Percentiles rank a stretch among this genome's conserved stretches.
Evolutionary conservation across 2,888 invertebrate genomes (phyloP).

Genomic region (Epirrhoe alternata): DNA sequence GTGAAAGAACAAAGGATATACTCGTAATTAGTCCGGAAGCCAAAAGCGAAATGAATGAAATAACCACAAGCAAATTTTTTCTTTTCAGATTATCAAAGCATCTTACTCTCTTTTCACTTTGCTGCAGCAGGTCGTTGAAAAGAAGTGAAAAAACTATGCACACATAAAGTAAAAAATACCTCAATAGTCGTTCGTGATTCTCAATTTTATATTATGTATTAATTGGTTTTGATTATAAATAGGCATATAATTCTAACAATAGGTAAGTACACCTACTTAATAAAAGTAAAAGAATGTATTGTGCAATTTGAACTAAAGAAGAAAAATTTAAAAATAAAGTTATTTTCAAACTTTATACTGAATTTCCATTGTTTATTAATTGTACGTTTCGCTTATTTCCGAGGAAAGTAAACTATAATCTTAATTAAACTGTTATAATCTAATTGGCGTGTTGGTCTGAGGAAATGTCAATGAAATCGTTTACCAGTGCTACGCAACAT

Average conservation of each 20-base stretch:
- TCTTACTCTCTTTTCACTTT: conserved; percentile 85
- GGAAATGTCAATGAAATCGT: not conserved
- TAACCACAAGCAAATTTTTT: conserved; percentile 11
- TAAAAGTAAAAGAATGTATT: too few species aligned
- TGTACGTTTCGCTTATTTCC: not conserved
- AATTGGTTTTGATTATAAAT: too few species aligned
- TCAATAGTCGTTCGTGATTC: too few species aligned
- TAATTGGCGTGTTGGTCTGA: not conserved
- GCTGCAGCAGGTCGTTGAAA: conserved; percentile 72
- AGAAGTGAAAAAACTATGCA: conserved; percentile 34
- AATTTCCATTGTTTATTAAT: not conserved
- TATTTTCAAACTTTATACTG: not conserved
- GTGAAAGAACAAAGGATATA: conserved; percentile 2
- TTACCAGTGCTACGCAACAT: too few species aligned
- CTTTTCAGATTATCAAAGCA: conserved; percentile 82
- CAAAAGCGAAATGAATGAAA: not conserved
- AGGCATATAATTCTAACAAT: too few species aligned
- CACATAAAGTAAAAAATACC: too few species aligned
- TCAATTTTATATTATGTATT: too few species aligned
- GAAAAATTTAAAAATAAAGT: not conserved
- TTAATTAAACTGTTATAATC: not conserved
- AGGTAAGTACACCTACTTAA: too few species aligned
- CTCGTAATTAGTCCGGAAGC: conserved; percentile 9
- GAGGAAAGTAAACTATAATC: not conserved
- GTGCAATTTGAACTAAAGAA: too few species aligned